Conservation (phyloP, 2,797 vertebrate species). For the Sebastes itinus region DNA sequence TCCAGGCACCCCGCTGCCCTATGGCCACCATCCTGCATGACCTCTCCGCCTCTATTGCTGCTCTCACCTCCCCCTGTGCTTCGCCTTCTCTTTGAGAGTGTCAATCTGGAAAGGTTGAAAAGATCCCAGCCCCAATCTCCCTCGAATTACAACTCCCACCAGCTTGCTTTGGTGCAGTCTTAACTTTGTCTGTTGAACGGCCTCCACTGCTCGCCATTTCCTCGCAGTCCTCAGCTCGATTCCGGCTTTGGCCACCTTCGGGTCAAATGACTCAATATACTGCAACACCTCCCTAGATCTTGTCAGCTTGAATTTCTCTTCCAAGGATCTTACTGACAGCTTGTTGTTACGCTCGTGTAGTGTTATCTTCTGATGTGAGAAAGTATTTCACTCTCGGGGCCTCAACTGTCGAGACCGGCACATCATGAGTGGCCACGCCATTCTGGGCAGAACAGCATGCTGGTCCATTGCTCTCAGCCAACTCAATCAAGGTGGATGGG, state of each 20-base stretch:
- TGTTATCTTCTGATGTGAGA: neutral
- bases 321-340: neutral
- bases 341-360: neutral
- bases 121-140: neutral
- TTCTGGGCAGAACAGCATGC: neutral
- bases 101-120: neutral
- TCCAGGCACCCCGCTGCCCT: neutral
- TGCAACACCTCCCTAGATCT: neutral
- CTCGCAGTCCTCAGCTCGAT: neutral
- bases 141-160: neutral
- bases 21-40: neutral
- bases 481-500: neutral
- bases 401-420: neutral
- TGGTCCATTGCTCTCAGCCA: neutral
- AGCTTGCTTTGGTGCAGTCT: neutral
- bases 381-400: neutral
- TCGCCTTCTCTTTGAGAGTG: neutral
- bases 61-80: neutral
- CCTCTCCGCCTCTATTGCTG: neutral
- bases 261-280: neutral
- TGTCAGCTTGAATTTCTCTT: neutral
- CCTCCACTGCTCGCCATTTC: neutral
- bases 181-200: neutral
- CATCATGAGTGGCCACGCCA: neutral
- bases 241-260: neutral